Evolutionary conservation across 1,140 invertebrate genomes (phyloP).

Genomic region (Leptinotarsa lineolata): DNA sequence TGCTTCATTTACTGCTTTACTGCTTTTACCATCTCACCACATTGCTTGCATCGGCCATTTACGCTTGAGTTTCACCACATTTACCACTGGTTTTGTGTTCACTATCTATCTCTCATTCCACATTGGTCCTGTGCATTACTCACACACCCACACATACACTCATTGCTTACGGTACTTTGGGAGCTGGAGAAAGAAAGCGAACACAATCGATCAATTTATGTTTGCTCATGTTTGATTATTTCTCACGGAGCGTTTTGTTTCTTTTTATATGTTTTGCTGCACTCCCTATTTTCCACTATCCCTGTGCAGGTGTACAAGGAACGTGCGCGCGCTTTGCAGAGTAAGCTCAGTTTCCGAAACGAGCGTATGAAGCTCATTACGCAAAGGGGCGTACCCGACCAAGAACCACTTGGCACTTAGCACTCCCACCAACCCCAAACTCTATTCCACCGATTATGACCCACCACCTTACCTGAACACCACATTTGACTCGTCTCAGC

Average conservation of each 20-base stretch:
- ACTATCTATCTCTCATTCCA: constrained; percentile 44
- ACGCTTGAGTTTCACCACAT: constrained; percentile 42
- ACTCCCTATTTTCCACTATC: constrained; percentile 56
- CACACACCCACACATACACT: constrained; percentile 23
- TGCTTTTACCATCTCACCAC: constrained; percentile 42
- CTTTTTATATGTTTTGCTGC: constrained; percentile 64
- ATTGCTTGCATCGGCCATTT: constrained; percentile 43
- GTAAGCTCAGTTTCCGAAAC: constrained; percentile 82
- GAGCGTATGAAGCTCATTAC: constrained; percentile 85
- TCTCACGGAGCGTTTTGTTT: constrained; percentile 56
- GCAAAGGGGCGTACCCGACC: constrained; percentile 81
- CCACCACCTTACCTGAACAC: constrained; percentile 25
- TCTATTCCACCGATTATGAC: constrained; percentile 33
- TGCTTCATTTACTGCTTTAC: constrained; percentile 45
- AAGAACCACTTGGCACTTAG: constrained; percentile 70
- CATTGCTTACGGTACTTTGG: constrained; percentile 5
- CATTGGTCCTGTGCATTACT: constrained; percentile 17
- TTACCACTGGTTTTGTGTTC: constrained; percentile 46
- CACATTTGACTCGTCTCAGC: constrained; percentile 44
- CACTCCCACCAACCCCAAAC: constrained; percentile 32
- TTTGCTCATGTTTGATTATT: constrained; percentile 45
- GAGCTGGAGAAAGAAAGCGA: constrained; percentile 46
- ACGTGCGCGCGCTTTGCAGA: constrained; percentile 81
- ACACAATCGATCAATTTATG: constrained; percentile 45
- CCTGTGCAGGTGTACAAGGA: constrained; percentile 76